Base-by-base conservation (phyloP, 1,140 invertebrate genomes). In the Neuroterus valhalla region DNA sequence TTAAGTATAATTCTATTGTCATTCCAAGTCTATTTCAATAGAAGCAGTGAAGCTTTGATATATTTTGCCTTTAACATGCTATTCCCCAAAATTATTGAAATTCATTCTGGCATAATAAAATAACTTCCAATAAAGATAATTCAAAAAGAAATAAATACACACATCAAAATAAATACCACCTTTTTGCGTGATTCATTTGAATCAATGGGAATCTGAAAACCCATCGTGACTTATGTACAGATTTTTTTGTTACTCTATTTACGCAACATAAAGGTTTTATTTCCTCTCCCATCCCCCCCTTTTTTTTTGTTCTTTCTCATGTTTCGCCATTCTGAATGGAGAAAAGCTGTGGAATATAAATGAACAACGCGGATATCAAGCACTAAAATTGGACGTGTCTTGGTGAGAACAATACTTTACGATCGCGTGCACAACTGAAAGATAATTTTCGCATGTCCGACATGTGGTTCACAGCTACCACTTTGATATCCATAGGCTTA, bases 361-460 rank as follows among this genome's bases (percentile, higher is more conserved):
- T 74, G 23, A 50, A 19, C 73, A 46, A 75, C 43, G 75, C 46
- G 69, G 68, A n/a, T 71, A 72, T 78, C 70, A 74, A 76, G 66
- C 70, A 78, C 45, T 67, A 76, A 70, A 68, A 78, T 78, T 74
- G 78, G 52, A 38, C 71, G 70, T 46, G 26, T 21, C 44, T 17
- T 55, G 31, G 74, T 69, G 70, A 23, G 52, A 62, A 74, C 62
- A 42, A 75, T 81, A 77, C 76, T 83, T 79, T 76, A 79, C 77
- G 77, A 84, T 86, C 77, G 81, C 83, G 82, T 85, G 85, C 73
- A 78, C 78, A 67, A 43, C 38, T n/a, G 66, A 76, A 74, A 80
- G 82, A 86, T 86, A 84, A 86, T 85, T 85, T 81, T 86, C 84
- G 73, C 84, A 78, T 85, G 84, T 84, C 80, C 78, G 73, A 81